A percentile compares a stretch with the other conserved stretches of the same genome.
These are phyloP conservation scores for Hycleus cichorii DNA, from an alignment of 1,140 invertebrate genomes.

Conservation along the genomic window DNA sequence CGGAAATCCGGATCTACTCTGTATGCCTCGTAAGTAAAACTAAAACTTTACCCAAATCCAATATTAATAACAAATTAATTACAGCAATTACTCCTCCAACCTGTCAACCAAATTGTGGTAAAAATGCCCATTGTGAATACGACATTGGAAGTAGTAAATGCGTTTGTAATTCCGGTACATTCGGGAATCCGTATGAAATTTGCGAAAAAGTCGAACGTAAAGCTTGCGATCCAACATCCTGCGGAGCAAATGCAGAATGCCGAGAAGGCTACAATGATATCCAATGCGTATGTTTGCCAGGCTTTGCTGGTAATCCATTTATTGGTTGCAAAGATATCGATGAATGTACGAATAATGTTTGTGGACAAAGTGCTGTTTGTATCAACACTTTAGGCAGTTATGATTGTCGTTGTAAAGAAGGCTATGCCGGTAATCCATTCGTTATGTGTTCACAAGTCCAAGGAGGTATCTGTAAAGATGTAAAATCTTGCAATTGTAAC, in stretches of 20 bases:
- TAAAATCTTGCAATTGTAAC: slow-evolving; percentile 60
- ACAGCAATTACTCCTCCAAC: slow-evolving; percentile 66
- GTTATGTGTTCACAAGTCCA: slow-evolving; percentile 63
- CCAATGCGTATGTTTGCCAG: slow-evolving; percentile 74
- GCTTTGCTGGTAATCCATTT: slow-evolving; percentile 80
- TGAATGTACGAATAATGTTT: slow-evolving; percentile 74
- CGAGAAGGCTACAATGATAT: slow-evolving; percentile 62
- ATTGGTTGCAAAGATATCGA: slow-evolving; percentile 78
- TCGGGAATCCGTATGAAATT: slow-evolving; percentile 79
- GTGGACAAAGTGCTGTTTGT: slow-evolving; percentile 78
- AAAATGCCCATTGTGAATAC: slow-evolving; percentile 83
- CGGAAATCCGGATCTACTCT: slow-evolving; percentile 80
- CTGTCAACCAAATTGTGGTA: slow-evolving; percentile 71
- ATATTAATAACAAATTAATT: slow-evolving; percentile 32
- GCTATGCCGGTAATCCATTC: slow-evolving; percentile 79
- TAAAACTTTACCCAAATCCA: not conserved
- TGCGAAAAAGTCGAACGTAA: slow-evolving; percentile 57
- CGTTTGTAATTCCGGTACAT: slow-evolving; percentile 74
- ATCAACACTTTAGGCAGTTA: slow-evolving; percentile 81
- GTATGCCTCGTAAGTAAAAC: slow-evolving; percentile 77
- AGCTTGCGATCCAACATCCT: slow-evolving; percentile 64
- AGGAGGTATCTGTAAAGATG: slow-evolving; percentile 59
- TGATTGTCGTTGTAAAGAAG: slow-evolving; percentile 77
- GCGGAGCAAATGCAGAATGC: slow-evolving; percentile 73
- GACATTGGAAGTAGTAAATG: slow-evolving; percentile 63